phyloP scores from a whole-genome alignment of 1,140 invertebrate species.

The Ephestia elutella region DNA sequence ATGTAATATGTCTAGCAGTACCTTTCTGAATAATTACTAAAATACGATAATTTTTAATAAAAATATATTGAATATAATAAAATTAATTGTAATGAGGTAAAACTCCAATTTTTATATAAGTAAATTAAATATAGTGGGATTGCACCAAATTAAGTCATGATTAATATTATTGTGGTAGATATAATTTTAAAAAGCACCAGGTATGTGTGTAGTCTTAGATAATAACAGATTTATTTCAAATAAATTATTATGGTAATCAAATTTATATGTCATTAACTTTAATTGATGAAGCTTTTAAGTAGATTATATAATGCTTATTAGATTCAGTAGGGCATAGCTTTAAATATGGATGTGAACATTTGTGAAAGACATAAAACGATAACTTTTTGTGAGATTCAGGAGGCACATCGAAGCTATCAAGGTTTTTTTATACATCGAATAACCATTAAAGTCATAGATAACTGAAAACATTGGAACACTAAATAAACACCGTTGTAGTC shows the following conservation, averaged over 20 bases:
- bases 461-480: neutral
- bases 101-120: neutral
- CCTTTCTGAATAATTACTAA: too few relatives aligned
- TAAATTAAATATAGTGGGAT: neutral
- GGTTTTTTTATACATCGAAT: neutral
- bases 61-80: neutral
- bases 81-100: neutral
- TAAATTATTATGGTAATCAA: neutral
- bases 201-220: neutral
- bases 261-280: neutral
- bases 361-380: constrained; percentile 26
- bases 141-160: neutral
- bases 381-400: constrained; percentile 47
- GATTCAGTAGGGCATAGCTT: constrained; percentile 15
- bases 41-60: neutral
- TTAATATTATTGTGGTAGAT: neutral
- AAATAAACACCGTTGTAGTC: constrained; percentile 59
- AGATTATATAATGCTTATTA: neutral
- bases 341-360: constrained; percentile 43
- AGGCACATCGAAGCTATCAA: constrained; percentile 50
- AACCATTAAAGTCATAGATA: neutral
- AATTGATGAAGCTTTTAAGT: neutral
- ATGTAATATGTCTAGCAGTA: neutral
- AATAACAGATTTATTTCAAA: constrained; percentile 1
- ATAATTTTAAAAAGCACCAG: neutral